Conservation (phyloP, 2,888 invertebrate genomes). For the Aporophyla nigra region DNA sequence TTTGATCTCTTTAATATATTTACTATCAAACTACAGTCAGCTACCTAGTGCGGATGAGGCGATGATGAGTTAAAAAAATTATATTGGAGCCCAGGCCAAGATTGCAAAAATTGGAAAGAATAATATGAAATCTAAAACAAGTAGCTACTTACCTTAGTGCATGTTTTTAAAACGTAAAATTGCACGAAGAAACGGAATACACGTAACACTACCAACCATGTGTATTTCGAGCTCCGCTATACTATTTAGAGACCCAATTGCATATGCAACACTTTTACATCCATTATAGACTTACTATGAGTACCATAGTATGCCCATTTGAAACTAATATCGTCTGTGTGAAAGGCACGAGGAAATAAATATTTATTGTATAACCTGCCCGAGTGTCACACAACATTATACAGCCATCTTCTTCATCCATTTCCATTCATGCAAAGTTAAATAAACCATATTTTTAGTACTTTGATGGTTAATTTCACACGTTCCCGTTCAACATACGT, state of each 20-base stretch:
- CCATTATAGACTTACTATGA: constrained; percentile 44
- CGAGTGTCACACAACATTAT: not conserved
- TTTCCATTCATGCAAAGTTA: not conserved
- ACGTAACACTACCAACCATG: constrained; percentile 19
- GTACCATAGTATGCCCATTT: constrained; percentile 49
- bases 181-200: constrained; percentile 28
- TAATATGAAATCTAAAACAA: not conserved
- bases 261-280: constrained; percentile 54
- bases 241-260: constrained; percentile 54
- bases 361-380: constrained; percentile 34
- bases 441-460: constrained; percentile 6
- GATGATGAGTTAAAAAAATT: not conserved
- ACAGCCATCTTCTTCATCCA: constrained; percentile 2
- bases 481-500: constrained; percentile 24
- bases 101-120: not conserved
- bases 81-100: too few relatives aligned
- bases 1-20: not conserved
- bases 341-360: constrained; percentile 57
- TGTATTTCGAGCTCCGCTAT: constrained; percentile 30
- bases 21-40: not conserved
- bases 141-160: not conserved
- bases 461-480: constrained; percentile 6
- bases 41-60: not conserved
- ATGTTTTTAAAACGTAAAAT: constrained; percentile 6
- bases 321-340: constrained; percentile 30